These are phyloP conservation scores for Onychomys leucogaster DNA, from an alignment of 2,797 vertebrate genomes.

Conservation along the genomic window DNA sequence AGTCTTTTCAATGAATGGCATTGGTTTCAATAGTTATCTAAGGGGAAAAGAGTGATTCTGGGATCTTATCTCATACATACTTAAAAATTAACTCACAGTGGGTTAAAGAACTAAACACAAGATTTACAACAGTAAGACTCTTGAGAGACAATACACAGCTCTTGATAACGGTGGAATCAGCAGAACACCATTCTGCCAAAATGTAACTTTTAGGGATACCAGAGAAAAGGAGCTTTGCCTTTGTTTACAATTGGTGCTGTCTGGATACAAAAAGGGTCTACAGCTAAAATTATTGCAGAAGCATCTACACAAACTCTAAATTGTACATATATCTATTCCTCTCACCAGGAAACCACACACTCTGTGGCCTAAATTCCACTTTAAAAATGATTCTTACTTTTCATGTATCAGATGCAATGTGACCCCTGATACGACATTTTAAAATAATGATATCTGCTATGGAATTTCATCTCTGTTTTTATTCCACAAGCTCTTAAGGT, in stretches of 20 bases:
- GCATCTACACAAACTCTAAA: not conserved
- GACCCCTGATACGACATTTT: not conserved
- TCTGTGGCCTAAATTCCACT: not conserved
- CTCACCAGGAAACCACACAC: not conserved
- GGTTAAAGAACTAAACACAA: not conserved
- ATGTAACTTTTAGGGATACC: not conserved
- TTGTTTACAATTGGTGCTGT: not conserved
- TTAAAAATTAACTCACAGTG: conserved; percentile 30
- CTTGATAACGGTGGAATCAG: not conserved
- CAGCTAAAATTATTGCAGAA: not conserved
- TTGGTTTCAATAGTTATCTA: not conserved
- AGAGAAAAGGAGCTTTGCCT: not conserved
- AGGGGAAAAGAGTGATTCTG: not conserved
- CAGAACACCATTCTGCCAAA: not conserved
- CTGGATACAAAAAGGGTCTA: not conserved
- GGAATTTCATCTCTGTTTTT: conserved; percentile 8
- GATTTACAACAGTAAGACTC: not conserved
- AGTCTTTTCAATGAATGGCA: not conserved
- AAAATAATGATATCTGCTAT: not conserved
- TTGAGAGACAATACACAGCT: not conserved
- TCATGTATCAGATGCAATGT: not conserved
- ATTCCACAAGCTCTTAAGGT: not conserved
- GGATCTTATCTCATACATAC: not conserved
- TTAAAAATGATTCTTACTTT: not conserved
- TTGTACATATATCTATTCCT: not conserved